phyloP scores from a whole-genome alignment of 2,113 vertebrate species.

The Alouatta palliata region DNA sequence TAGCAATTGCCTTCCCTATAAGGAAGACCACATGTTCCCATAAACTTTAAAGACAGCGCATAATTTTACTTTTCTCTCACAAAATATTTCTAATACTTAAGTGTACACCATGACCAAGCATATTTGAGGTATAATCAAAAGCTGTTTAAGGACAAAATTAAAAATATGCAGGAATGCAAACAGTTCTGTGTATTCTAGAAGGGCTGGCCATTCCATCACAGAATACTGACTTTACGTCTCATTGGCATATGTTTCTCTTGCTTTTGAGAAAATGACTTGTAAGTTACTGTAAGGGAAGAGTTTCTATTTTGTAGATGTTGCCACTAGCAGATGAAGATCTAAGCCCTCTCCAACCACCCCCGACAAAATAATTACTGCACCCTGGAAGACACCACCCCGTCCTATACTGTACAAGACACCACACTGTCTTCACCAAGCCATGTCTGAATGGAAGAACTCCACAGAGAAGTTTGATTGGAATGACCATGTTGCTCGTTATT shows the following conservation, averaged over 20 bases:
- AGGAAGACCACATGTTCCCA: conserved; percentile 22
- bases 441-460: conserved; percentile 56
- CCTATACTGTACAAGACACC: background rate
- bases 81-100: background rate
- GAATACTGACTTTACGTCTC: background rate
- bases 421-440: background rate
- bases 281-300: background rate
- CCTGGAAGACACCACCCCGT: background rate
- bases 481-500: conserved; percentile 60
- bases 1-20: background rate
- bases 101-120: background rate
- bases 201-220: background rate
- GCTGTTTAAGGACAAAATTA: background rate
- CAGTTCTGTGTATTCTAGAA: background rate
- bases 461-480: conserved; percentile 53
- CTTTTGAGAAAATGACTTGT: conserved; percentile 13
- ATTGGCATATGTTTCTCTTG: background rate
- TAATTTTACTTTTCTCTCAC: conserved; percentile 18
- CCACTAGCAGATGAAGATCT: background rate
- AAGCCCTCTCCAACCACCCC: background rate
- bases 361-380: background rate
- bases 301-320: background rate
- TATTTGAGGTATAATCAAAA: background rate
- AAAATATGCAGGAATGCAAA: background rate
- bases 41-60: conserved; percentile 28